Evolutionary conservation across 2,888 invertebrate genomes (phyloP).

Genomic region (Drosophila emarginata): DNA sequence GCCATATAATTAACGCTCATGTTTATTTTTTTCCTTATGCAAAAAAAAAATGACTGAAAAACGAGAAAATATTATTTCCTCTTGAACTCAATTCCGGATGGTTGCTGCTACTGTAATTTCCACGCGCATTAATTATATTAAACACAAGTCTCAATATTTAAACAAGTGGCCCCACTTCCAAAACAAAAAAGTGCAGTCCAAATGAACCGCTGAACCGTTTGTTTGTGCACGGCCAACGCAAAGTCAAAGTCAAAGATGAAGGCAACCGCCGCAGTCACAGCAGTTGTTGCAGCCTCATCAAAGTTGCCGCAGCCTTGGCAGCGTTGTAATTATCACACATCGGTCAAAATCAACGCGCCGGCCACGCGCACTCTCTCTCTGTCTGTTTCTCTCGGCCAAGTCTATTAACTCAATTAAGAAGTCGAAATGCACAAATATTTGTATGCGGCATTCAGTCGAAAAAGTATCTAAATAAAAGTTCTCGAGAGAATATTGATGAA

Average conservation of each 20-base stretch:
- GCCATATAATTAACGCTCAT: constrained; percentile 57
- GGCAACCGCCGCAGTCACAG: constrained; percentile 12
- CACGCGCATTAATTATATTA: constrained; percentile 74
- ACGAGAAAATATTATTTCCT: constrained; percentile 36
- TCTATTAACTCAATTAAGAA: constrained; percentile 74
- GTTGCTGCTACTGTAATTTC: constrained; percentile 61
- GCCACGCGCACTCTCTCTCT: constrained; percentile 69
- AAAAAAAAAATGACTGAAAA: constrained; percentile 34
- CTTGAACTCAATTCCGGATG: constrained; percentile 15
- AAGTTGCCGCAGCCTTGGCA: constrained; percentile 60
- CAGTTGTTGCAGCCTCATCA: constrained; percentile 53
- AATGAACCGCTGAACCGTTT: constrained; percentile 72
- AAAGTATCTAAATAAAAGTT: constrained; percentile 78
- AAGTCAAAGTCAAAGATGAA: constrained; percentile 47
- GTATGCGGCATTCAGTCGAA: constrained; percentile 78
- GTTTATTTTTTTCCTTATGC: constrained; percentile 46
- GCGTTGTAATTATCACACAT: constrained; percentile 73
- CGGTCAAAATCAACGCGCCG: constrained; percentile 69
- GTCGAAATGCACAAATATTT: constrained; percentile 71
- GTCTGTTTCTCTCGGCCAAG: constrained; percentile 43
- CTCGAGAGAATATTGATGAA: constrained; percentile 16
- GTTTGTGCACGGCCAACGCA: constrained; percentile 67
- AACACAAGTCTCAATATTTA: constrained; percentile 74
- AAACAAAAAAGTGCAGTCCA: constrained; percentile 53
- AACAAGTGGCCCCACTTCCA: constrained; percentile 50